Percentiles rank a stretch among this genome's conserved stretches.
Evolutionary conservation across 2,113 vertebrate species (phyloP).

Genomic region (Rhadina sibilatrix): DNA sequence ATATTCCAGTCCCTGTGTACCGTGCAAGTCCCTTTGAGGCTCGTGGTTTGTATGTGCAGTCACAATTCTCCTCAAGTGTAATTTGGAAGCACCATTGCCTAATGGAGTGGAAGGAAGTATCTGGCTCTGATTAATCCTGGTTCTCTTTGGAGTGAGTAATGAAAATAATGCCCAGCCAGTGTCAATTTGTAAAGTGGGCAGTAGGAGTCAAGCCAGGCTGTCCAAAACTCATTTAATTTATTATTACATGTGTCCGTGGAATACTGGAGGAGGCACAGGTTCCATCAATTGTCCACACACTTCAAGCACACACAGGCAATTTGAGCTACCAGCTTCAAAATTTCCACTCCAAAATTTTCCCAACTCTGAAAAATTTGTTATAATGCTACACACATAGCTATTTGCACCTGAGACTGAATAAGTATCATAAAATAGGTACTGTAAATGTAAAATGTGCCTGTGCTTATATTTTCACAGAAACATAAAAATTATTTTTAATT

Average conservation of each 20-base stretch:
- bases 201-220: background rate
- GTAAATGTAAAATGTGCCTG: background rate
- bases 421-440: background rate
- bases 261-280: background rate
- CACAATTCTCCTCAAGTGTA: background rate
- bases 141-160: constrained; percentile 10
- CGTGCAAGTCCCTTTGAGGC: constrained; percentile 1
- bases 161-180: constrained; percentile 31
- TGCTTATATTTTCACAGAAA: background rate
- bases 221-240: background rate
- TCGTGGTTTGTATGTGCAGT: background rate
- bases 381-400: background rate
- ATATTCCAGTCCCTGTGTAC: background rate
- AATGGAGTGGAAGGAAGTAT: constrained; percentile 31
- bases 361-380: background rate
- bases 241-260: background rate
- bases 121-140: constrained; percentile 36
- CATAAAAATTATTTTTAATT: background rate
- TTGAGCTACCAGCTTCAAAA: constrained; percentile 11
- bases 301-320: background rate
- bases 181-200: constrained; percentile 28
- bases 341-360: background rate
- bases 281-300: background rate
- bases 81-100: constrained; percentile 40
- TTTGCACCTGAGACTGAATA: rapidly evolving